phyloP scores from a whole-genome alignment of 2,888 invertebrate species.

The Dyspetes luteomarginatus region DNA sequence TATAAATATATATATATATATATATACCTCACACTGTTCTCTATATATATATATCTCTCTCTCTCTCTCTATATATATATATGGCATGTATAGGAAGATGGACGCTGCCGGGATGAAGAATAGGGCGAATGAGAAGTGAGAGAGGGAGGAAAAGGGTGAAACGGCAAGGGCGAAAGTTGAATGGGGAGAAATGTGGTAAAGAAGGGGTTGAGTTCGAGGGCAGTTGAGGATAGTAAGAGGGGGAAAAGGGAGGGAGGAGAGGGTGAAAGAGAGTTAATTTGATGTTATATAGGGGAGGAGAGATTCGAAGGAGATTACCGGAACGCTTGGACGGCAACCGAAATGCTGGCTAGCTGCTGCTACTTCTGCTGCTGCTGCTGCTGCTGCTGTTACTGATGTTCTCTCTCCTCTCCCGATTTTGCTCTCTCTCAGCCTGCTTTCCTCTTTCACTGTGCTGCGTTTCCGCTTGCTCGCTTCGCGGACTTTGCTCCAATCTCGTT shows the following conservation, averaged over 20 bases:
- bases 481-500: constrained; percentile 21
- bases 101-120: constrained; percentile 41
- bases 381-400: background rate
- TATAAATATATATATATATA: no score
- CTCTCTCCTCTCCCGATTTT: constrained; percentile 3
- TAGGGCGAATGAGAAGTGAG: constrained; percentile 42
- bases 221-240: constrained; percentile 34
- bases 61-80: no score
- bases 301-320: constrained; percentile 68
- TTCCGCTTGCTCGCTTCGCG: constrained; percentile 50
- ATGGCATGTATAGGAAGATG: no score
- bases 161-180: constrained; percentile 11
- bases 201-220: constrained; percentile 41
- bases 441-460: background rate
- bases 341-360: constrained; percentile 58
- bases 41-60: no score
- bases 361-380: constrained; percentile 22
- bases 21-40: no score
- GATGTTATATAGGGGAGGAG: constrained; percentile 65
- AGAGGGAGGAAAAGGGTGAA: constrained; percentile 18
- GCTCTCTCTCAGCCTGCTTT: background rate
- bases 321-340: constrained; percentile 65
- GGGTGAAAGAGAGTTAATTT: constrained; percentile 68
- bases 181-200: constrained; percentile 29
- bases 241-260: constrained; percentile 26